phyloP scores from a whole-genome alignment of 2,797 vertebrate species.

The Tadarida brasiliensis region DNA sequence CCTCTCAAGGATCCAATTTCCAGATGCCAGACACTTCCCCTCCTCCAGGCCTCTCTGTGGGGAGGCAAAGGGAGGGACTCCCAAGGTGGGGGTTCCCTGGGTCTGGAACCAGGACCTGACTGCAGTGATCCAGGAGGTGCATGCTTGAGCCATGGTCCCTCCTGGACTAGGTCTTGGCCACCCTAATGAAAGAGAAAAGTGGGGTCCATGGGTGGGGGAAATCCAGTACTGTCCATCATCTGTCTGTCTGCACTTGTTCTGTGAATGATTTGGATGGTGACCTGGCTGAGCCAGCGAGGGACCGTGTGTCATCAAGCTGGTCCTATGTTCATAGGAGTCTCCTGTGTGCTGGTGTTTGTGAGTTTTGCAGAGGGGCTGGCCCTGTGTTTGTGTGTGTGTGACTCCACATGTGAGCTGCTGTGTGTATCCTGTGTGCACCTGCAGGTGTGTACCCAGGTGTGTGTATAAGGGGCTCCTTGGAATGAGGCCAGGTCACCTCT shows the following conservation, averaged over 20 bases:
- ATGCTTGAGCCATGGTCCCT: not conserved
- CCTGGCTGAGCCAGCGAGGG: too few relatives aligned
- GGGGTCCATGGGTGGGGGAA: not conserved
- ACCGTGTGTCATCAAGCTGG: not conserved
- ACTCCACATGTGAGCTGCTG: not conserved
- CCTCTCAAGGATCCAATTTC: conserved; percentile 53
- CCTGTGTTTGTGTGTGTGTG: fast-evolving
- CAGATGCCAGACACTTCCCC: conserved; percentile 70
- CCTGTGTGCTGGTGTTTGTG: not conserved
- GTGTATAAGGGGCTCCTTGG: not conserved
- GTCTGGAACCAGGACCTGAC: not conserved
- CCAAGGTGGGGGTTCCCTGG: conserved; percentile 20
- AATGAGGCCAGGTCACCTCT: not conserved
- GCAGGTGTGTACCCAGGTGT: not conserved
- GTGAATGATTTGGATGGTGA: not conserved
- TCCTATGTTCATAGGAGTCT: not conserved
- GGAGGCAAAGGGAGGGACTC: not conserved
- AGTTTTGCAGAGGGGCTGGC: not conserved
- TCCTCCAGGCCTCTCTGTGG: conserved; percentile 31
- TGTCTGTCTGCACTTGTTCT: not conserved
- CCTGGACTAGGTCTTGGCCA: not conserved
- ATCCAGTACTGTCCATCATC: fast-evolving
- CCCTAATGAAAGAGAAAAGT: not conserved
- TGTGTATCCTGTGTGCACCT: not conserved
- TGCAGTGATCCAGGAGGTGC: not conserved